phyloP scores from a whole-genome alignment of 2,888 invertebrate genomes.

The Agriopis aurantiaria region DNA sequence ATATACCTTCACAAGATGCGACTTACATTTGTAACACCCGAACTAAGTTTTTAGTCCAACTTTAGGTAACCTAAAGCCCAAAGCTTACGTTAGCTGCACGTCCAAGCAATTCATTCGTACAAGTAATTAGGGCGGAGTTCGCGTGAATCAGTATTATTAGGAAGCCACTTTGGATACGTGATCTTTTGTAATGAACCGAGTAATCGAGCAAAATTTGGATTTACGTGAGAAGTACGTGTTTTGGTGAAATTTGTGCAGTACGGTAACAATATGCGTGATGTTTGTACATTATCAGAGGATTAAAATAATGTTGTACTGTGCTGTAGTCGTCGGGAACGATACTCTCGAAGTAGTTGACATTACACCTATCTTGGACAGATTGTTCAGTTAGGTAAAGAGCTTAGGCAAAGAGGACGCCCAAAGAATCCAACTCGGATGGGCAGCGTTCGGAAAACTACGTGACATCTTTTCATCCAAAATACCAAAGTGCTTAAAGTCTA shows the following conservation, averaged over 20 bases:
- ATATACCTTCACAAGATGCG: not conserved
- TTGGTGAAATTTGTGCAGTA: not conserved
- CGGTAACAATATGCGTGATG: not conserved
- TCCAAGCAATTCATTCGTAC: constrained; percentile 29
- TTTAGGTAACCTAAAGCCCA: constrained; percentile 17
- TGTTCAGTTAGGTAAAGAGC: too few species aligned
- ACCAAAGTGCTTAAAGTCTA: too few species aligned
- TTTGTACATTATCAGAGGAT: not conserved
- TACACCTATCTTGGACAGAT: too few species aligned
- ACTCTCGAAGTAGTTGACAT: too few species aligned
- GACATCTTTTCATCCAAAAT: too few species aligned
- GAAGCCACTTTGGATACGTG: constrained; percentile 31
- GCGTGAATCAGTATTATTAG: constrained; percentile 27
- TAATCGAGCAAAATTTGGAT: constrained; percentile 3
- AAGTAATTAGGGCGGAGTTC: constrained; percentile 28
- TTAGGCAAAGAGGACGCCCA: too few species aligned
- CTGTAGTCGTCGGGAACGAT: too few species aligned
- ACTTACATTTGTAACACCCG: not conserved
- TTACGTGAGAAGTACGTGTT: constrained; percentile 3
- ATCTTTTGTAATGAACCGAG: constrained; percentile 20
- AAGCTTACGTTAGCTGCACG: constrained; percentile 23
- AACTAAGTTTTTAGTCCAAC: constrained; percentile 11
- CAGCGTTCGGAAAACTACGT: too few species aligned
- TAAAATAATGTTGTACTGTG: too few species aligned
- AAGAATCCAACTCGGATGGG: too few species aligned